Base-by-base conservation (phyloP, 2,113 vertebrate genomes). In the Sinocyclocheilus grahami region DNA sequence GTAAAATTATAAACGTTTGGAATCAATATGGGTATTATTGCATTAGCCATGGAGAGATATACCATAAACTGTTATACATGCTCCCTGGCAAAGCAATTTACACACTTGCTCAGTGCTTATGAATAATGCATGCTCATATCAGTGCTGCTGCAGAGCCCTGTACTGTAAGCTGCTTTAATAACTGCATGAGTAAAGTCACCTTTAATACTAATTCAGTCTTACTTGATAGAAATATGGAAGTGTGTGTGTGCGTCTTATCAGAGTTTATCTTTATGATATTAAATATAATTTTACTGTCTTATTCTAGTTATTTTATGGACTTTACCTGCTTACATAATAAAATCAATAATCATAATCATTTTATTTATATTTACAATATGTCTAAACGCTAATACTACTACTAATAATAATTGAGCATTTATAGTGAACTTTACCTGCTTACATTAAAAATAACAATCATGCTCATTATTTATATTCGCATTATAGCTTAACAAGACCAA, bases 61-160 rank as follows among this genome's bases (percentile, higher is more conserved):
- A 90, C 82, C 87, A 89, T 93, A 92, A 92, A 94, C 89, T 86
- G 89, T 89, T 90, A 86, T 89, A 88, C 89, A 90, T 87, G 87
- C 82, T 86, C 78, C 84, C 87, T 90, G 78, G 74, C 86, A 86
- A 81, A 24, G 79, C 89, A 89, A 87, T 89, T 90, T 87, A 91
- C 91, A 92, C 91, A 89, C 90, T 91, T 90, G 88, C 88, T 88
- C 89, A 85, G 86, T 27, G 72, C 87, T 92, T 85, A 92, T 94
- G 90, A 90, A 94, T 94, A 89, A 92, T 93, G 90, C 86, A 94
- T 92, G 89, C 83, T 71, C 53, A 86, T 80, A 81, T 90, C 90
- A 90, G 91, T 91, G 92, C 85, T 82, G 87, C 90, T 87, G 74
- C 84, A 90, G 91, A 88, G 79, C 87, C 77, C 83, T 82, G 80